phyloP scores from a whole-genome alignment of 2,888 invertebrate species.

The Xylophagus ater region DNA sequence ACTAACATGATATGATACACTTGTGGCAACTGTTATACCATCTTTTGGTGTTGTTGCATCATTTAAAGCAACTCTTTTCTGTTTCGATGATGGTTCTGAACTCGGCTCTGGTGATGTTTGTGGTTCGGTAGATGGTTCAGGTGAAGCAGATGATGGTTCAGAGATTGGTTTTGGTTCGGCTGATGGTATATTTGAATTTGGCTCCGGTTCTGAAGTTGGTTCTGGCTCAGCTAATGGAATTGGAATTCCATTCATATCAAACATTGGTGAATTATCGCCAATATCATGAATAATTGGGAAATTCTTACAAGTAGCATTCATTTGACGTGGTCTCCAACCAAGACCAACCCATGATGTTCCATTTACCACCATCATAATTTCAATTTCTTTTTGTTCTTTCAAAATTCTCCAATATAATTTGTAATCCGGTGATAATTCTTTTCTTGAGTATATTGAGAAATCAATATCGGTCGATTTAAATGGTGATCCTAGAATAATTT shows the following conservation, averaged over 20 bases:
- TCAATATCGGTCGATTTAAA: conserved; percentile 64
- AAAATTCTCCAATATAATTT: conserved; percentile 77
- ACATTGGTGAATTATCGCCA: conserved; percentile 25
- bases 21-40: conserved; percentile 65
- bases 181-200: conserved; percentile 36
- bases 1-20: conserved; percentile 68
- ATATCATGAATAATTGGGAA: conserved; percentile 56
- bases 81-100: conserved; percentile 25
- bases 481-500: conserved; percentile 51
- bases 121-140: conserved; percentile 27
- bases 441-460: conserved; percentile 56
- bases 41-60: conserved; percentile 42
- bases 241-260: background rate
- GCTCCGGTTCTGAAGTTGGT: conserved; percentile 38
- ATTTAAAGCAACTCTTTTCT: conserved; percentile 45
- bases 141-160: conserved; percentile 33
- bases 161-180: conserved; percentile 35
- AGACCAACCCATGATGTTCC: conserved; percentile 75
- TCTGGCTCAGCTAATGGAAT: conserved; percentile 31
- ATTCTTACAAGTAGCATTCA: conserved; percentile 67
- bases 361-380: conserved; percentile 78
- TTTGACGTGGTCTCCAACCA: conserved; percentile 79
- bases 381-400: conserved; percentile 73
- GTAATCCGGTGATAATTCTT: conserved; percentile 61
- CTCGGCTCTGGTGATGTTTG: conserved; percentile 1